Evolutionary conservation across 1,140 invertebrate species (phyloP), one percentile per base, ranked within the genome.

Genomic region (Octopus sinensis): DNA sequence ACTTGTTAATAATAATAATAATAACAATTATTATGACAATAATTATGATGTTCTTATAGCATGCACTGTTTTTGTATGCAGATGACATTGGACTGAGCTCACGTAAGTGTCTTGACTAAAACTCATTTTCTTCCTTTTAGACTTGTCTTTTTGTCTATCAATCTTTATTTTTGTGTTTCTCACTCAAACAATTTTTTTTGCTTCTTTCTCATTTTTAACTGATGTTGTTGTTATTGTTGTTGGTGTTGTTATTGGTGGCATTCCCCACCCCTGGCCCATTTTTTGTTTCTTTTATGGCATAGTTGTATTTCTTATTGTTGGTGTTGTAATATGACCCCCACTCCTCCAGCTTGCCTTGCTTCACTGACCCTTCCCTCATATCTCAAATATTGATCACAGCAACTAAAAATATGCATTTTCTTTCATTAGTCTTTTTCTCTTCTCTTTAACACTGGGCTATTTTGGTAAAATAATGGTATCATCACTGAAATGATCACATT

Each of bases 81-180:
- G 87, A 88, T 82, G 87, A 88, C 82, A 84, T 84, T 75, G 87
- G 87, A 86, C 83, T 88, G 80, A 88, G 86, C 83, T 88, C 87
- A 87, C 86, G 87, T 88, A 87, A 88, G 87, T 88, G 82, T 81
- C 9, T 62, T n/a, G 76, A 10, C 7, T 17, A 12, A 73, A 73
- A 7, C 68, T 10, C 68, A n/a, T 73, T 73, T 23, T 73, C 5
- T 73, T 6, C 30, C 68, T 73, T 17, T 43, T 43, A 43, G 30
- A 43, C 30, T 43, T 43, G 30, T 43, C 30, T 73, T 23, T 73
- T 13, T 73, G 17, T 13, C 6, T 73, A 13, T 73, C 68, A 6
- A 10, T 17, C 68, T 73, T 13, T 73, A 6, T 73, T 73, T 73
- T 73, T 13, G 30, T 43, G 30, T 43, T 3, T 43, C 30, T 43